phyloP scores from a whole-genome alignment of 2,888 invertebrate genomes.

The Cataglyphis altisquamis region DNA sequence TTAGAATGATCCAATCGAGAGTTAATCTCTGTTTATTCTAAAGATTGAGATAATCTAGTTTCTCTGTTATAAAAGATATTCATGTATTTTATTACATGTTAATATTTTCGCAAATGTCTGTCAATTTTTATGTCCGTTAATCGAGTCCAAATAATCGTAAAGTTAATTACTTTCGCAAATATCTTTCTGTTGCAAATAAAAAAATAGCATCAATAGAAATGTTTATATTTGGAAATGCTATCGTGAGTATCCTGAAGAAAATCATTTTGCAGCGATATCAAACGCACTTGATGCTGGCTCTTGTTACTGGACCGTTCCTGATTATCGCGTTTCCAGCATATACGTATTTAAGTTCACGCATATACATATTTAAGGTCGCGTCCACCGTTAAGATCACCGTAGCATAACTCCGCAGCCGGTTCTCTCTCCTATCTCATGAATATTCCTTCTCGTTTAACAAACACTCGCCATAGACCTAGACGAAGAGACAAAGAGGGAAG shows the following conservation, averaged over 20 bases:
- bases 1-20: slow-evolving; percentile 8
- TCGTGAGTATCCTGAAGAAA: neutral
- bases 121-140: neutral
- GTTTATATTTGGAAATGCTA: neutral
- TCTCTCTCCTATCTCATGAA: slow-evolving; percentile 81
- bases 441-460: slow-evolving; percentile 82
- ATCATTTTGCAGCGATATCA: slow-evolving; percentile 2
- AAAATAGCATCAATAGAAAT: neutral
- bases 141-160: neutral
- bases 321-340: slow-evolving; percentile 62
- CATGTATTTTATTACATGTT: neutral
- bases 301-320: slow-evolving; percentile 29
- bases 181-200: neutral
- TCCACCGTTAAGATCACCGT: slow-evolving; percentile 83
- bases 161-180: neutral
- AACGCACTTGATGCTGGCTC: neutral
- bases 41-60: neutral
- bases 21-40: slow-evolving; percentile 10
- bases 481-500: slow-evolving; percentile 49
- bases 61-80: neutral
- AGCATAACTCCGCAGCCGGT: slow-evolving; percentile 80
- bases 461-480: slow-evolving; percentile 73
- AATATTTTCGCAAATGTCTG: neutral
- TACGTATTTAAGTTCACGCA: slow-evolving; percentile 79
- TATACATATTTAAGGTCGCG: slow-evolving; percentile 80